Conservation (phyloP, 92 coral and sea anemone species). For the Siderastrea siderea region DNA sequence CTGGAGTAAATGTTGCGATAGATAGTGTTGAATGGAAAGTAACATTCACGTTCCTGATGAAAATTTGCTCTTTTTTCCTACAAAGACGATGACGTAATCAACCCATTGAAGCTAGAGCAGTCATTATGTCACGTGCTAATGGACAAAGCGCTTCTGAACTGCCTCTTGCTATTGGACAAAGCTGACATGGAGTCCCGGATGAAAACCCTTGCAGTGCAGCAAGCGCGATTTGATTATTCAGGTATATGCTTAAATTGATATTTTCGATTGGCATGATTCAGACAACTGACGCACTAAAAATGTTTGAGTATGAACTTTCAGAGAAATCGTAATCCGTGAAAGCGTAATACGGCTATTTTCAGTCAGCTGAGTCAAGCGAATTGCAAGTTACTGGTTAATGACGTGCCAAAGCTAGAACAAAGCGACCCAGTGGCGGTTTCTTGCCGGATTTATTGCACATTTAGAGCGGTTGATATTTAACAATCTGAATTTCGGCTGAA, state of each 20-base stretch:
- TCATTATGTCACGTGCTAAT: constrained; percentile 94
- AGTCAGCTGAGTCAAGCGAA: too few species aligned
- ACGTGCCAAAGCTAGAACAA: too few species aligned
- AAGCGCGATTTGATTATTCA: constrained; percentile 57
- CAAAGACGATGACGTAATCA: constrained; percentile 17
- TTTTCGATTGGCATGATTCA: too few species aligned
- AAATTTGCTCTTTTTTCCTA: background rate
- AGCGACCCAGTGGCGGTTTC: too few species aligned
- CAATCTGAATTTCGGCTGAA: too few species aligned
- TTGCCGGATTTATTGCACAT: too few species aligned
- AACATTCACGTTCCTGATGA: background rate
- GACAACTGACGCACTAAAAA: too few species aligned
- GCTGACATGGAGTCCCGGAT: constrained; percentile 93
- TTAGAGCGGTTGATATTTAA: too few species aligned
- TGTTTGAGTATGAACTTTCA: too few species aligned
- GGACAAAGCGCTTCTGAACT: constrained; percentile 96
- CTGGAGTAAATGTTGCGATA: background rate
- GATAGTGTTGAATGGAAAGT: background rate
- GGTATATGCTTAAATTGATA: constrained; percentile 25
- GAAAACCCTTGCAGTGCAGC: constrained; percentile 69
- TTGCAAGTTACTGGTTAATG: too few species aligned
- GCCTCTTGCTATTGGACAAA: constrained; percentile 90
- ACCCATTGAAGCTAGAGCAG: constrained; percentile 80
- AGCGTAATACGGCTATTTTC: too few species aligned
- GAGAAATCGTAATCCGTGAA: too few species aligned